Evolutionary conservation across 2,113 vertebrate genomes (phyloP), one percentile per base, ranked within the genome.

Genomic region (Corvus hawaiiensis): DNA sequence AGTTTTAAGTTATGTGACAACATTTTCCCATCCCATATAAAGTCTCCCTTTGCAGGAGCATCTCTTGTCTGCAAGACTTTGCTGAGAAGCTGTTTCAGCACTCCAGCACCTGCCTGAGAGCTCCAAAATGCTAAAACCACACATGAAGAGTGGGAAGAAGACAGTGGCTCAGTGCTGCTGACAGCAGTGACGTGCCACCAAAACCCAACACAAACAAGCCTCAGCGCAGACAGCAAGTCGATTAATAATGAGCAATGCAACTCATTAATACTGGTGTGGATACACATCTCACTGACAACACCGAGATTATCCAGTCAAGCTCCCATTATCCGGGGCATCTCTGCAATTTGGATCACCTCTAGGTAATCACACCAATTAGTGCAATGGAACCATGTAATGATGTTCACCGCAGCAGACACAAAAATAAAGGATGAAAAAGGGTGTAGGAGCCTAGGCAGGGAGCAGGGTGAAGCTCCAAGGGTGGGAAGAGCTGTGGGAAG

Each of bases 1-100:
- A 67, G 9, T 72, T 74, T 69, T 26, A 62, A 55, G 46, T 86
- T 64, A 76, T 2, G 59, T 55, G 67, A 87, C 52, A 79, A n/a
- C 12, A 76, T 87, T 79, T 76, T 86, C 46, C 82, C 79, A 49
- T 79, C 81, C 44, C 56, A 24, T 41, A 44, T 39, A 62, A 97
- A 96, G 48, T 79, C 66, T 46, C 26, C 54, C 72, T 84, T 87
- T 82, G 52, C 54, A 91, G 66, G 28, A 95, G 79, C 67, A 92
- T 12, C 54, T 46, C 83, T 80, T 51, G 5, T 37, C 44, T 59
- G 56, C 48, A 66, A 91, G 92, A 67, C 51, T 94, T 82, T 63
- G 71, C 74, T 46, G n/a, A 93, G 12, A 11, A 91, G 68, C 56
- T 86, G 51, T 87, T 95, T 87, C 91, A 94, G 91, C 94, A 76